Conservation (phyloP, 1,140 invertebrate genomes). For the Drosophila lowei region DNA sequence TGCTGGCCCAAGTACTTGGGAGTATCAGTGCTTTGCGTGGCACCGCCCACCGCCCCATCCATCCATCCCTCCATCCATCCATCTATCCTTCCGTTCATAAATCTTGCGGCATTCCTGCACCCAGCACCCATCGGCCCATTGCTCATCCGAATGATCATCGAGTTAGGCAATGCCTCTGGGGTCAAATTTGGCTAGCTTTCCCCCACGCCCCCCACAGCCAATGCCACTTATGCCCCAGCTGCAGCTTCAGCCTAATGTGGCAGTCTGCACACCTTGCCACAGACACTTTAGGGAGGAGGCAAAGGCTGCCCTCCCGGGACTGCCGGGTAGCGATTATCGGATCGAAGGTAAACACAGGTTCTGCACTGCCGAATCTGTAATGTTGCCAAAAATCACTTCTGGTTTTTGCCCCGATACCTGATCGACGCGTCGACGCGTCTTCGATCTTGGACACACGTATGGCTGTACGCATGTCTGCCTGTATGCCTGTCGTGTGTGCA, state of each 20-base stretch:
- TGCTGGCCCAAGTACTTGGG: slow-evolving; percentile 25
- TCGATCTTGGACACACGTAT: slow-evolving; percentile 9
- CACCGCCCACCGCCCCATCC: slow-evolving; percentile 19
- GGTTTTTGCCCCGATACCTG: slow-evolving; percentile 54
- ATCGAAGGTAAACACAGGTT: slow-evolving; percentile 62
- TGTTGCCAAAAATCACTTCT: slow-evolving; percentile 69
- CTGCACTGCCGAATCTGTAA: slow-evolving; percentile 36
- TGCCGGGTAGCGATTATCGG: slow-evolving; percentile 48
- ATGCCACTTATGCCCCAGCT: not conserved
- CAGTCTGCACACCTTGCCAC: slow-evolving; percentile 55
- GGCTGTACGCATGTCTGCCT: slow-evolving; percentile 5
- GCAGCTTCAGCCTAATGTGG: slow-evolving; percentile 44
- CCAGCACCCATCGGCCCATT: slow-evolving; percentile 7
- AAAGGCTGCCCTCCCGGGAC: not conserved
- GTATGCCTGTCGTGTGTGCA: slow-evolving; percentile 33
- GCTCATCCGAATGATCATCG: not conserved
- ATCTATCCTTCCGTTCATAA: slow-evolving; percentile 13
- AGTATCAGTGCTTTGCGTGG: slow-evolving; percentile 19
- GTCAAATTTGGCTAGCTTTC: slow-evolving; percentile 7
- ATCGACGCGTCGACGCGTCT: slow-evolving; percentile 29
- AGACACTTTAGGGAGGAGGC: slow-evolving; percentile 51
- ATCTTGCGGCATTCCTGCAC: slow-evolving; percentile 31
- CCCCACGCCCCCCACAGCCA: no score
- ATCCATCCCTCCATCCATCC: no score
- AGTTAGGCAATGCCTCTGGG: not conserved